A percentile compares a stretch with the other conserved stretches of the same genome.
Conservation (phyloP, 2,888 invertebrate species). For the Drosophila niveifrons region DNA sequence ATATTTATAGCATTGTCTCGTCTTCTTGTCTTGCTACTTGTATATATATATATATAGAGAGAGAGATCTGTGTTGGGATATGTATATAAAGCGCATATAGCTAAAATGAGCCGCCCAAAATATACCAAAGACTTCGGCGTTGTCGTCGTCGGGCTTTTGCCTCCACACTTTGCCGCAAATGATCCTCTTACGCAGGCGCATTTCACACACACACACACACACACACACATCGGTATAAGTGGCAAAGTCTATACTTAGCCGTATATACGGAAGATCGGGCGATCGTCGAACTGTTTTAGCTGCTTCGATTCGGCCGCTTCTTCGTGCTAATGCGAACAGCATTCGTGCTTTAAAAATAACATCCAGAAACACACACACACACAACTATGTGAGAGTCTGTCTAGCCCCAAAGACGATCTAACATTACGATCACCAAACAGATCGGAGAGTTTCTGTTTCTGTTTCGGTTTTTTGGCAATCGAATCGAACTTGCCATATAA, state of each 20-base stretch:
- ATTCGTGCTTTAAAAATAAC: conserved; percentile 70
- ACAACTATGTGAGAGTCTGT: conserved; percentile 23
- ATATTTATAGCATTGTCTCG: conserved; percentile 77
- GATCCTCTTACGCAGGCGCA: conserved; percentile 74
- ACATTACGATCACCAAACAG: conserved; percentile 55
- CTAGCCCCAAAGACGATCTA: conserved; percentile 54
- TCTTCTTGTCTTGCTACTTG: conserved; percentile 64
- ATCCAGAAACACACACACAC: conserved; percentile 37
- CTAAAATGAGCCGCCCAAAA: conserved; percentile 62
- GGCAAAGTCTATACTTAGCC: conserved; percentile 70
- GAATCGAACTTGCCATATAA: conserved; percentile 28
- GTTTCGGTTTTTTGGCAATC: conserved; percentile 63
- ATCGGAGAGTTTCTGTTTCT: conserved; percentile 16
- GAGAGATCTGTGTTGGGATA: not conserved
- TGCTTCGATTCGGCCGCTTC: conserved; percentile 39
- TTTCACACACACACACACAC: conserved; percentile 24
- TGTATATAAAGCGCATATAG: conserved; percentile 50
- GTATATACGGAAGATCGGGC: conserved; percentile 59
- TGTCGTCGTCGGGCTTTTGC: conserved; percentile 38
- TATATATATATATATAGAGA: conserved; percentile 27
- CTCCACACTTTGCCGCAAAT: conserved; percentile 57
- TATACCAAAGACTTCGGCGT: conserved; percentile 49
- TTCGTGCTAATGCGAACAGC: conserved; percentile 32
- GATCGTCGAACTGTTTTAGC: conserved; percentile 63
- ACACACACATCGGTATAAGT: conserved; percentile 15